Evolutionary conservation across 2,797 vertebrate species (phyloP).

Genomic region (Cyclopterus lumpus): DNA sequence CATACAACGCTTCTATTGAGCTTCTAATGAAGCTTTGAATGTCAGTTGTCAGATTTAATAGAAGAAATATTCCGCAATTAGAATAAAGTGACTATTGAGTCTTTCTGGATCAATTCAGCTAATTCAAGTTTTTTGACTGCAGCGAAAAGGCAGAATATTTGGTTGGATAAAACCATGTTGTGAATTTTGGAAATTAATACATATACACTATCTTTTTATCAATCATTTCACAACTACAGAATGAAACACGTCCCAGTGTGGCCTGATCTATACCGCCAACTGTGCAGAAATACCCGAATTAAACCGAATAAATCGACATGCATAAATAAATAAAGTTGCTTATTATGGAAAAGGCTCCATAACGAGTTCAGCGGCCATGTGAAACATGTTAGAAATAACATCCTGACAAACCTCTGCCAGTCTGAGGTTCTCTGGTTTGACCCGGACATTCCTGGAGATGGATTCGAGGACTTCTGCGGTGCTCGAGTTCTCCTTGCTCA

Average conservation of each 20-base stretch:
- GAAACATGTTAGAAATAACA: neutral
- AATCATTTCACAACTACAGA: neutral
- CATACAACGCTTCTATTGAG: neutral
- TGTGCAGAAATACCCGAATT: neutral
- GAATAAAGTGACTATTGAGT: neutral
- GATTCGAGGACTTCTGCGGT: conserved; percentile 94
- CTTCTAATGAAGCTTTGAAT: neutral
- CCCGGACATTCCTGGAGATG: conserved; percentile 89
- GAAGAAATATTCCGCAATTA: neutral
- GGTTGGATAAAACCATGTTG: neutral
- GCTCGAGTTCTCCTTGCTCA: conserved; percentile 96
- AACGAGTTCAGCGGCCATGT: neutral
- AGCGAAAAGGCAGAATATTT: neutral
- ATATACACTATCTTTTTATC: neutral
- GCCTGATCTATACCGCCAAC: neutral
- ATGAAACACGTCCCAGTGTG: neutral
- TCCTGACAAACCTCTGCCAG: conserved; percentile 88
- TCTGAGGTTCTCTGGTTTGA: conserved; percentile 94
- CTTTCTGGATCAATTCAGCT: neutral
- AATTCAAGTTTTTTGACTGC: neutral
- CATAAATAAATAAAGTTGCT: neutral
- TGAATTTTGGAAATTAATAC: neutral
- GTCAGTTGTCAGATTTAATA: neutral
- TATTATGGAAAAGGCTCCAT: neutral
- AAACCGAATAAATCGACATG: neutral